Evolutionary conservation across 2,113 vertebrate species (phyloP).

Genomic region (Gila orcuttii): DNA sequence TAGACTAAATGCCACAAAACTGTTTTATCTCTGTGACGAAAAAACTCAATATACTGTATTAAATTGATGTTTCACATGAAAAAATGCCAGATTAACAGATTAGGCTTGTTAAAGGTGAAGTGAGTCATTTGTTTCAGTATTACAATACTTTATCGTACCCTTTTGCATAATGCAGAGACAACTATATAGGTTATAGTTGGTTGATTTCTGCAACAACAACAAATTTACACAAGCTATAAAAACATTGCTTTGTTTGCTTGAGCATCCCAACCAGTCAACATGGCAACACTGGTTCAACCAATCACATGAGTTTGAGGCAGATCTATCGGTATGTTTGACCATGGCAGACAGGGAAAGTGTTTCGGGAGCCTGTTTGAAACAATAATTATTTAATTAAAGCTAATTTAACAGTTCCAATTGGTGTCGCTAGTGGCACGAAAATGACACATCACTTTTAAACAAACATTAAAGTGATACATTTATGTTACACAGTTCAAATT

Average conservation of each 20-base stretch:
- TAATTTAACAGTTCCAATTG: neutral
- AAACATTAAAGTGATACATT: neutral
- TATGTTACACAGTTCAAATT: neutral
- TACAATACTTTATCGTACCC: neutral
- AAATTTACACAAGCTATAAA: neutral
- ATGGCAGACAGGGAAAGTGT: neutral
- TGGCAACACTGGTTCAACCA: neutral
- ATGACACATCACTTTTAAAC: neutral
- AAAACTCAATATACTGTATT: neutral
- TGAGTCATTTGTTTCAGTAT: neutral
- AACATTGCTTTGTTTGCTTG: conserved; percentile 2
- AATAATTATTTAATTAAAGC: neutral
- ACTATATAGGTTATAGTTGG: neutral
- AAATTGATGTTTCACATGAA: neutral
- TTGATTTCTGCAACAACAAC: neutral
- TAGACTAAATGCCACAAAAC: neutral
- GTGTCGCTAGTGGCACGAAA: neutral
- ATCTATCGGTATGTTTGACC: neutral
- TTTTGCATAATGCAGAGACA: neutral
- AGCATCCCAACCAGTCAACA: neutral
- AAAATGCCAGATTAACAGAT: neutral
- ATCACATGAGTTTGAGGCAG: neutral
- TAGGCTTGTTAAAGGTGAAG: neutral
- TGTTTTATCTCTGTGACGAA: neutral
- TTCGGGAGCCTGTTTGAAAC: neutral